These are phyloP conservation scores for Ptilonorhynchus violaceus DNA, from an alignment of 2,113 vertebrate species.

Conservation along the genomic window DNA sequence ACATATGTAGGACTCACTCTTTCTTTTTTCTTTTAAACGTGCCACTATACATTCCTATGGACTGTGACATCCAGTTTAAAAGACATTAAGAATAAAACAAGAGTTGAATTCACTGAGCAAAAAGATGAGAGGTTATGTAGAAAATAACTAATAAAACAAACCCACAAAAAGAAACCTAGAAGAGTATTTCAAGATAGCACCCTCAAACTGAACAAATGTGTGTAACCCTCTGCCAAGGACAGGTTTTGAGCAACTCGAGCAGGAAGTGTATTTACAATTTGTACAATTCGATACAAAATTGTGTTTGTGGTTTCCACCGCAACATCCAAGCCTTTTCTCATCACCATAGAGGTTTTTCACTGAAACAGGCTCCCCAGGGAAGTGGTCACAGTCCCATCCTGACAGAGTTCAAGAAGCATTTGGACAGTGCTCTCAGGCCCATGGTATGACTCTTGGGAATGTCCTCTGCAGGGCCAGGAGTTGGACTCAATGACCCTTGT, in stretches of 20 bases:
- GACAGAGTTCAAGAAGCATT: not conserved
- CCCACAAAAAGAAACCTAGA: not conserved
- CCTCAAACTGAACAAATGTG: not conserved
- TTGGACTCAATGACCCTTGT: not conserved
- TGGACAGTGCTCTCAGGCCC: not conserved
- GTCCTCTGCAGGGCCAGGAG: not conserved
- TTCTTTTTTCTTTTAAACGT: not conserved
- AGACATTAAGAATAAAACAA: not conserved
- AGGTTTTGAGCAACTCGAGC: not conserved
- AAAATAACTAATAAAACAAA: not conserved
- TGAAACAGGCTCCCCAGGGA: not conserved
- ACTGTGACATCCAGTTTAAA: not conserved
- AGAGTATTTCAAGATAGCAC: not conserved
- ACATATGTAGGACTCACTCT: not conserved
- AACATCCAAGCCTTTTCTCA: not conserved
- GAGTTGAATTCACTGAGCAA: not conserved
- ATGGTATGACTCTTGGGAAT: not conserved
- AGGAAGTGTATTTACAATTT: not conserved
- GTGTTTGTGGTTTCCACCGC: not conserved
- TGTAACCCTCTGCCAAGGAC: not conserved
- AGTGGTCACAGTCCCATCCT: not conserved
- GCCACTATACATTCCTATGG: accelerated
- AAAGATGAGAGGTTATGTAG: not conserved
- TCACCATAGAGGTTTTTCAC: not conserved
- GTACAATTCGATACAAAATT: not conserved